Conservation (phyloP, 2,888 invertebrate species). For the Campaea margaritaria region DNA sequence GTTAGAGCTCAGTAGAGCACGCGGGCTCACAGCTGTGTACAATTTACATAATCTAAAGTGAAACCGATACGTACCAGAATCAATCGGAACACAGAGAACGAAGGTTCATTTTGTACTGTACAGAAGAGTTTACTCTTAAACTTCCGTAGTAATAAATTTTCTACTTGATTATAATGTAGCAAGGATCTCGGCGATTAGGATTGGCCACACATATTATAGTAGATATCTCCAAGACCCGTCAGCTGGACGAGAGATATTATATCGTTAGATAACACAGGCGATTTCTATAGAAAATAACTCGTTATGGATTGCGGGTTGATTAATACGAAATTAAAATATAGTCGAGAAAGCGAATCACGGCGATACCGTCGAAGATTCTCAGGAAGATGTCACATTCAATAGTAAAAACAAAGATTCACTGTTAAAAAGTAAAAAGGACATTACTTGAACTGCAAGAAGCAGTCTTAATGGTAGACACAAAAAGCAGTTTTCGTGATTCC, state of each 20-base stretch:
- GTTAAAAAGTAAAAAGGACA: too few relatives aligned
- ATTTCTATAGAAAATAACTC: constrained; percentile 21
- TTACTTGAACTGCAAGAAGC: too few relatives aligned
- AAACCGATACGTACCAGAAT: constrained; percentile 48
- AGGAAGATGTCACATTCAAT: too few relatives aligned
- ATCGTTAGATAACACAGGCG: constrained; percentile 9
- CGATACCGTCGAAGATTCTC: too few relatives aligned
- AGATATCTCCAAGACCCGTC: constrained; percentile 27
- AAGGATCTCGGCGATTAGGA: constrained; percentile 34
- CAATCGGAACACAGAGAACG: constrained; percentile 46
- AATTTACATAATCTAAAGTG: constrained; percentile 69
- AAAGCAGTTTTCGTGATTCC: too few relatives aligned
- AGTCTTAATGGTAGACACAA: too few relatives aligned
- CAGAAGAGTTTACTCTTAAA: constrained; percentile 39
- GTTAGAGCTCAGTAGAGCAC: constrained; percentile 41
- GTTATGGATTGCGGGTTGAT: constrained; percentile 9
- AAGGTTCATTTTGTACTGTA: constrained; percentile 49
- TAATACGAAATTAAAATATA: neutral
- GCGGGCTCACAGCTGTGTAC: constrained; percentile 65
- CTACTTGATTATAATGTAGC: constrained; percentile 33
- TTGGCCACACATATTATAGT: constrained; percentile 32
- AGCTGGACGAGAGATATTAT: constrained; percentile 13
- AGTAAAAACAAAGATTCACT: too few relatives aligned
- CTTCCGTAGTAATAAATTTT: constrained; percentile 56
- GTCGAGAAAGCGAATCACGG: too few relatives aligned